Conservation (phyloP, 2,113 vertebrate genomes). For the Hippocampus zosterae region DNA sequence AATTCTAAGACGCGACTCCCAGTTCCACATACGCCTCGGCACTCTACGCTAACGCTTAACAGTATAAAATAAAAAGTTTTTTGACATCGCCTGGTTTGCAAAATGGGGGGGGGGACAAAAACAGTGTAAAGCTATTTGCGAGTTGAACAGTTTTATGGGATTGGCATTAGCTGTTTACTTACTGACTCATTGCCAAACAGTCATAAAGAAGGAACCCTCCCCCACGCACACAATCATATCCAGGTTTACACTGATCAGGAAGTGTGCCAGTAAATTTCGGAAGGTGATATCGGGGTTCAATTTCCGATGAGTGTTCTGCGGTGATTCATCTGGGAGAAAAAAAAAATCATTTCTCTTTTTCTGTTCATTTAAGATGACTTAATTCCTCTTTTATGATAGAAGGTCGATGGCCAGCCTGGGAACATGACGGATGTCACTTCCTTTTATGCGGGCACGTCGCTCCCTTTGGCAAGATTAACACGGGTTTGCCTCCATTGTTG, state of each 20-base stretch:
- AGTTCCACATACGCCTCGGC: no score
- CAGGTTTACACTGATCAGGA: conserved; percentile 30
- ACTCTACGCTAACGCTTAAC: no score
- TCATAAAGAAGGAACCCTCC: not conserved
- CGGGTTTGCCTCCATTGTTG: not conserved
- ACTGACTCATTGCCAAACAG: not conserved
- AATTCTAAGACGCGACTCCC: no score
- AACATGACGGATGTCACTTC: not conserved
- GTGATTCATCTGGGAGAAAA: conserved; percentile 5
- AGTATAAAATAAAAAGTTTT: not conserved
- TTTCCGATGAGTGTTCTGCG: conserved; percentile 13
- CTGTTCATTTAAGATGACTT: not conserved
- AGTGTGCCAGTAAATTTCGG: conserved; percentile 7
- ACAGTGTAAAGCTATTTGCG: conserved; percentile 37
- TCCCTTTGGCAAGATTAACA: not conserved
- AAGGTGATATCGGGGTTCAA: not conserved
- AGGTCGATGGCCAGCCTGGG: not conserved
- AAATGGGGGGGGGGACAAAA: conserved; percentile 1
- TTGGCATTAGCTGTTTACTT: not conserved
- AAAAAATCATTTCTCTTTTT: conserved; percentile 1
- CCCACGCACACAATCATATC: conserved; percentile 14
- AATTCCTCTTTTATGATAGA: conserved; percentile 3
- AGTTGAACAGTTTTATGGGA: conserved; percentile 9
- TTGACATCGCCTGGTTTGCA: conserved; percentile 39
- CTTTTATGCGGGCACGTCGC: not conserved